Conservation (phyloP, 2,888 invertebrate species). For the Catocala nupta region DNA sequence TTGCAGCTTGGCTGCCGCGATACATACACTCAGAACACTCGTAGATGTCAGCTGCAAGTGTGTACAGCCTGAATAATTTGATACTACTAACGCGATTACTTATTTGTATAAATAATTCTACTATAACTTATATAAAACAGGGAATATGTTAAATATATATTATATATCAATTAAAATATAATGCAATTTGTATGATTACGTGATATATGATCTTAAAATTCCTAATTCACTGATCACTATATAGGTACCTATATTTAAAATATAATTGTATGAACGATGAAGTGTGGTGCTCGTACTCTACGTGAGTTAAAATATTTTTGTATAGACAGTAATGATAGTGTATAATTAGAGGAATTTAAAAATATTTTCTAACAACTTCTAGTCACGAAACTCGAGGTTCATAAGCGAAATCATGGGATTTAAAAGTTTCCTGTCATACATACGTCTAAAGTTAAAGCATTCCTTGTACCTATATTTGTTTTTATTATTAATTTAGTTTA, state of each 20-base stretch:
- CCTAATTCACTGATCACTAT: not conserved
- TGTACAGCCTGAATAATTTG: no score
- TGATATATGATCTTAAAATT: not conserved
- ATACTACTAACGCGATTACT: not conserved
- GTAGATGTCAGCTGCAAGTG: no score
- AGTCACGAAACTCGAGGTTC: conserved; percentile 47
- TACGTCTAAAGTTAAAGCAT: conserved; percentile 24
- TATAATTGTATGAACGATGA: conserved; percentile 10
- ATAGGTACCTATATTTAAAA: not conserved
- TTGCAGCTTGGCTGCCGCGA: no score
- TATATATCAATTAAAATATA: conserved; percentile 8
- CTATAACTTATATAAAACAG: conserved; percentile 22
- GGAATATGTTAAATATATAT: conserved; percentile 19
- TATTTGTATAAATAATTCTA: conserved; percentile 2
- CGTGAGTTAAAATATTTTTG: conserved; percentile 42
- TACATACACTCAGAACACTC: no score
- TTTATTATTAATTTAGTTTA: conserved; percentile 15
- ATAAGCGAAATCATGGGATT: conserved; percentile 25
- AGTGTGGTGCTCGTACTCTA: conserved; percentile 38
- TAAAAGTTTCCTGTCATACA: conserved; percentile 4
- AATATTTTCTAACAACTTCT: conserved; percentile 39
- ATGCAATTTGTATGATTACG: no score
- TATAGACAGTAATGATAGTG: conserved; percentile 33
- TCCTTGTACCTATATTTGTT: conserved; percentile 31
- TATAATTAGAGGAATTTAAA: conserved; percentile 20